phyloP scores from a whole-genome alignment of 2,797 vertebrate species.

The Acrossocheilus wenchowensis region DNA sequence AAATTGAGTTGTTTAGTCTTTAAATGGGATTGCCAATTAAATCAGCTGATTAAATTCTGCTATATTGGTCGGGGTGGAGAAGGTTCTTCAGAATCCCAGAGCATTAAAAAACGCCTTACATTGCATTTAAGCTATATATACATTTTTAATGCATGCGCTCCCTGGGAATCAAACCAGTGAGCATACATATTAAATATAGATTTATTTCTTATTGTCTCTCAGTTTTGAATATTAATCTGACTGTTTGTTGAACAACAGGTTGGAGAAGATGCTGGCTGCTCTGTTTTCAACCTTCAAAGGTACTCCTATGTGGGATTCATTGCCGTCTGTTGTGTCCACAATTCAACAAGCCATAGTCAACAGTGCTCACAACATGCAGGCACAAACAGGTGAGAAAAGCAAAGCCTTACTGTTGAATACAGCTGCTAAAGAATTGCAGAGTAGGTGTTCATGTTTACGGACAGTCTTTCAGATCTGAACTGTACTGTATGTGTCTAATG shows the following conservation, averaged over 20 bases:
- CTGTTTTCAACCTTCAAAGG: constrained; percentile 65
- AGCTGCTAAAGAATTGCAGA: neutral
- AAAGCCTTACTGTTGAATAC: neutral
- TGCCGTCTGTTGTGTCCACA: constrained; percentile 57
- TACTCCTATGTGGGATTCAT: constrained; percentile 62
- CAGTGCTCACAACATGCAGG: constrained; percentile 54
- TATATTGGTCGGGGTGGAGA: neutral
- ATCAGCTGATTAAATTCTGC: neutral
- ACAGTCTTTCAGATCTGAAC: neutral
- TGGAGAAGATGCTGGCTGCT: constrained; percentile 65
- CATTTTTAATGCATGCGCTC: neutral
- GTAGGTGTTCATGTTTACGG: neutral
- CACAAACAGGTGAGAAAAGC: constrained; percentile 71
- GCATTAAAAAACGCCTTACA: neutral
- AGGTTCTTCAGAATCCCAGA: neutral
- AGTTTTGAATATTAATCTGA: neutral
- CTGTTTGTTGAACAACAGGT: constrained; percentile 63
- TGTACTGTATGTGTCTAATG: neutral
- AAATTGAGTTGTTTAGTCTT: neutral
- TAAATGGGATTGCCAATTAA: neutral
- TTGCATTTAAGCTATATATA: neutral
- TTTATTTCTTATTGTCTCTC: neutral
- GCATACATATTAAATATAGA: neutral
- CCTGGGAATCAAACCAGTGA: neutral
- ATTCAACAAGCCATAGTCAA: constrained; percentile 60